These are phyloP conservation scores for Jordanella pulchra DNA, from an alignment of 2,797 vertebrate species.

Conservation along the genomic window DNA sequence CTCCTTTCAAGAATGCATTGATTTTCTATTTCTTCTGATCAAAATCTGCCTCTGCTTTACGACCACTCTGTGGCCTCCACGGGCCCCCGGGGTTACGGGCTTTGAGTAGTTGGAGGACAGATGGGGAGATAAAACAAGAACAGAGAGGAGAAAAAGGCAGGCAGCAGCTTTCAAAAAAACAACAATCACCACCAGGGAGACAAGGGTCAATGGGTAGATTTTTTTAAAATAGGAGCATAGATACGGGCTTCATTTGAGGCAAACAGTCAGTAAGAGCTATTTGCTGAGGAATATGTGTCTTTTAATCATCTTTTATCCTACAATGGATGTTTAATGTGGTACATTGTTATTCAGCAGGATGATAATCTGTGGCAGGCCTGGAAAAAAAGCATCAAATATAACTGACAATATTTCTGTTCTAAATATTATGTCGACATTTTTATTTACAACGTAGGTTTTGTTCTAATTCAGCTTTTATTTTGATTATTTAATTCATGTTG, in stretches of 20 bases:
- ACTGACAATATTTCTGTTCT: not conserved
- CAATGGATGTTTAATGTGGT: not conserved
- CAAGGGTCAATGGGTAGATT: not conserved
- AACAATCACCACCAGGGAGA: not conserved
- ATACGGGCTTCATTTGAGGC: not conserved
- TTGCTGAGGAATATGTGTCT: not conserved
- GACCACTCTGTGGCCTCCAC: conserved; percentile 35
- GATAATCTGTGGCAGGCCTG: not conserved
- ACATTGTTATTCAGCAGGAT: not conserved
- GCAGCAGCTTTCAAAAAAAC: conserved; percentile 8
- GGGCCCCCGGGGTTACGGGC: conserved; percentile 20
- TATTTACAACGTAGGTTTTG: not conserved
- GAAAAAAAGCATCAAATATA: not conserved
- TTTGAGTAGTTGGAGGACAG: conserved; percentile 30
- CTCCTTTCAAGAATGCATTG: conserved; percentile 52
- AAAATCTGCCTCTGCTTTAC: conserved; percentile 27
- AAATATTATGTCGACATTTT: not conserved
- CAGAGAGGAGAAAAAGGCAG: conserved; percentile 4
- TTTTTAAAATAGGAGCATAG: not conserved
- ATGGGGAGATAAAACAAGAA: conserved; percentile 31
- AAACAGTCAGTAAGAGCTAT: not conserved
- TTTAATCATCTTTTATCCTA: not conserved
- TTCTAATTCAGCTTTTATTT: not conserved
- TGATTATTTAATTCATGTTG: not conserved
- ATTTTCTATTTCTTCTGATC: conserved; percentile 52